Evolutionary conservation across 2,113 vertebrate genomes (phyloP).

Genomic region (Dipodomys stephensi): DNA sequence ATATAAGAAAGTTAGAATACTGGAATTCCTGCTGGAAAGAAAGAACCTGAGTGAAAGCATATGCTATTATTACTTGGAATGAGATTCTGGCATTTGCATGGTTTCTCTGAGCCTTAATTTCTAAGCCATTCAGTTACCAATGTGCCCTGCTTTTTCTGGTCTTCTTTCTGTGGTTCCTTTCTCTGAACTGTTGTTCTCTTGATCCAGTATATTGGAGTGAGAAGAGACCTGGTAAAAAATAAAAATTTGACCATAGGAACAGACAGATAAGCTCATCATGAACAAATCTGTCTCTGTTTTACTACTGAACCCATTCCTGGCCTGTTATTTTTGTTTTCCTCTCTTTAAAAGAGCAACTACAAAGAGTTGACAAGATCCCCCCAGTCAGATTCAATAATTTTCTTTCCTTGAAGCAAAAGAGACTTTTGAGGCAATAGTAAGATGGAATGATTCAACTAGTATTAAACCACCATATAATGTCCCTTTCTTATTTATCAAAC

Average conservation of each 20-base stretch:
- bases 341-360: background rate
- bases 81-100: background rate
- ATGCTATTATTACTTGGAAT: background rate
- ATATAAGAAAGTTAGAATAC: background rate
- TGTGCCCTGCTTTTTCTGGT: background rate
- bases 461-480: background rate
- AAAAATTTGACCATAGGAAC: background rate
- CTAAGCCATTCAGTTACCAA: background rate
- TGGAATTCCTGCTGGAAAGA: background rate
- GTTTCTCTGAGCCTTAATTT: background rate
- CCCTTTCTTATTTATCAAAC: background rate
- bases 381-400: background rate
- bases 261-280: background rate
- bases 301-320: accelerated
- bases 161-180: background rate
- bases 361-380: background rate
- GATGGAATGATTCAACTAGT: background rate
- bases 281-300: background rate
- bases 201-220: background rate
- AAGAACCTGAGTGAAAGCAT: background rate
- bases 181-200: background rate
- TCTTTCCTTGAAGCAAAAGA: background rate
- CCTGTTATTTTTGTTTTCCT: background rate
- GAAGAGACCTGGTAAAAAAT: background rate
- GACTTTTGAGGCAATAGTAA: conserved; percentile 13